Evolutionary conservation across 1,140 invertebrate genomes (phyloP).

Genomic region (Atta cephalotes): DNA sequence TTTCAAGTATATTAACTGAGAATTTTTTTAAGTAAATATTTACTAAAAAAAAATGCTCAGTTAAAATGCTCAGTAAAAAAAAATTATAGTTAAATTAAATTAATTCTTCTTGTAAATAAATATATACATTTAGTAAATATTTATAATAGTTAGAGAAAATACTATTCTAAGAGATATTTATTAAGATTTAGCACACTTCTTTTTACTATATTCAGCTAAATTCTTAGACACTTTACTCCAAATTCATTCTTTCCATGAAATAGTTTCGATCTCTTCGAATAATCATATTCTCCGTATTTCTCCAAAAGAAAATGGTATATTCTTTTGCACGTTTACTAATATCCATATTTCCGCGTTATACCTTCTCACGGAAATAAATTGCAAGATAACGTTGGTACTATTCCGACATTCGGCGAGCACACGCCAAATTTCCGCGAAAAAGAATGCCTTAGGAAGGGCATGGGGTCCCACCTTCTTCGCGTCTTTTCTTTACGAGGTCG

Average conservation of each 20-base stretch:
- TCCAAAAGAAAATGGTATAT: background rate
- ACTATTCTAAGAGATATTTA: too few species aligned
- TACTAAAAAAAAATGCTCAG: too few species aligned
- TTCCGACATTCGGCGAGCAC: background rate
- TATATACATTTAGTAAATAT: too few species aligned
- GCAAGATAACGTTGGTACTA: background rate
- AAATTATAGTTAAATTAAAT: too few species aligned
- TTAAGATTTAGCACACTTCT: too few species aligned
- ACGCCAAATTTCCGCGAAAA: background rate
- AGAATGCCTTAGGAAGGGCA: background rate
- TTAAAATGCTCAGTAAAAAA: too few species aligned
- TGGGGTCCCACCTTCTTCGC: constrained; percentile 39
- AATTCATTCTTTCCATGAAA: background rate
- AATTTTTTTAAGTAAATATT: too few species aligned
- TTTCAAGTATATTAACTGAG: too few species aligned
- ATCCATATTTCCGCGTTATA: background rate
- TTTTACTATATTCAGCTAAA: too few species aligned
- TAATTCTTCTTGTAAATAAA: too few species aligned
- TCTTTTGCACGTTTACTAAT: background rate
- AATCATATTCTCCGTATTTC: background rate
- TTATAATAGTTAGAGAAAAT: too few species aligned
- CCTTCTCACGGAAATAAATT: constrained; percentile 7
- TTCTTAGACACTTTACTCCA: too few species aligned
- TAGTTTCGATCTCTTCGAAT: background rate
- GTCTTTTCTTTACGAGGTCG: constrained; percentile 62